Percentiles rank a stretch among this genome's conserved stretches.
These are phyloP conservation scores for Narcine bancroftii DNA, from an alignment of 2,113 vertebrate species.

Conservation along the genomic window DNA sequence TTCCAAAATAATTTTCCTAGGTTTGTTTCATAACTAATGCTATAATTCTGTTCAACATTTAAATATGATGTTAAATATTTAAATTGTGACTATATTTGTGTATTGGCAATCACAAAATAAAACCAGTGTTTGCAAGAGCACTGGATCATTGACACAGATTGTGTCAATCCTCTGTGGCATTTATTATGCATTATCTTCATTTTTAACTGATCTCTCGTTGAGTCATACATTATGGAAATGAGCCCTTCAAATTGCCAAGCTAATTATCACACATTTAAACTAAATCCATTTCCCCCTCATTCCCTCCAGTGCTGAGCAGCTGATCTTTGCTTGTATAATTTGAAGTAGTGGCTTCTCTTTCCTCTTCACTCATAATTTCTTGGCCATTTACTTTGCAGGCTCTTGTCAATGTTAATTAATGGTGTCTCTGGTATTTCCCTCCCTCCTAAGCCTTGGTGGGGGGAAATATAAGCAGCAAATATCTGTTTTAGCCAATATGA, in stretches of 20 bases:
- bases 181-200: background rate
- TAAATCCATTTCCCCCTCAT: too few relatives aligned
- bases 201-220: background rate
- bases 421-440: too few relatives aligned
- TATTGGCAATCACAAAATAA: slow-evolving; percentile 18
- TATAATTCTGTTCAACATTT: background rate
- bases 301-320: too few relatives aligned
- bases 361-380: background rate
- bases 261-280: too few relatives aligned
- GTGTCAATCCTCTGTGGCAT: background rate
- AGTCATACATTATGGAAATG: too few relatives aligned
- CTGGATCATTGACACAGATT: background rate
- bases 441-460: too few relatives aligned
- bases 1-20: background rate
- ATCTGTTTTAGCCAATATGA: too few relatives aligned
- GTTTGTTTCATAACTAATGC: background rate
- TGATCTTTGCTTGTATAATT: background rate
- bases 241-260: too few relatives aligned
- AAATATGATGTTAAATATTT: background rate
- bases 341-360: background rate
- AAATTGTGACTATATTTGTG: background rate
- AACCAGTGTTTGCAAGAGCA: background rate
- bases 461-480: too few relatives aligned
- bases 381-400: background rate
- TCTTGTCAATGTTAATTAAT: too few relatives aligned